Evolutionary conservation across 2,888 invertebrate genomes (phyloP).

Genomic region (Chrysina gloriosa): DNA sequence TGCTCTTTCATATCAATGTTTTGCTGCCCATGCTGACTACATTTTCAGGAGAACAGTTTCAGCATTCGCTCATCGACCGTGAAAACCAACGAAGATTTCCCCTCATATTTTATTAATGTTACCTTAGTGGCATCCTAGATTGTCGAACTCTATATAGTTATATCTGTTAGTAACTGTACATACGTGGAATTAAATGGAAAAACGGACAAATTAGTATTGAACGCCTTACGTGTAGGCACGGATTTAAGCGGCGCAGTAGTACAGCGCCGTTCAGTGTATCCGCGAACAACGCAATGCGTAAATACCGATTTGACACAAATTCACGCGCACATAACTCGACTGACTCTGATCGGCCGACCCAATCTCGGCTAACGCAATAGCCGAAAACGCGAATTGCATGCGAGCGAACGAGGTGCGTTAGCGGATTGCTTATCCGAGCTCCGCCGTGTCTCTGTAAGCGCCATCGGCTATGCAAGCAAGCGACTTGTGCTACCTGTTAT

Average conservation of each 20-base stretch:
- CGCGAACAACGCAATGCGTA: constrained; percentile 31
- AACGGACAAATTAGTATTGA: not conserved
- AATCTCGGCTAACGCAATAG: not conserved
- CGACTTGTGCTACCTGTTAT: constrained; percentile 29
- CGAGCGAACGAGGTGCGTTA: not conserved
- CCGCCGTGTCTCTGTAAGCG: not conserved
- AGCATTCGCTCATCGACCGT: too few relatives aligned
- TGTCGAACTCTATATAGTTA: too few relatives aligned
- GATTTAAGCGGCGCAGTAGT: constrained; percentile 55
- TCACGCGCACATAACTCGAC: constrained; percentile 8
- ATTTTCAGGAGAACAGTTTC: too few relatives aligned
- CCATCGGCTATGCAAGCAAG: constrained; percentile 21
- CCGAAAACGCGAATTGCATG: constrained; percentile 14
- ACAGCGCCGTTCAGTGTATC: constrained; percentile 53
- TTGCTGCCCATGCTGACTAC: too few relatives aligned
- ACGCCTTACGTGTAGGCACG: not conserved
- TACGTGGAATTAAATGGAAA: not conserved
- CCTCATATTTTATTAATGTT: too few relatives aligned
- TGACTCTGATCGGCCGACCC: constrained; percentile 6
- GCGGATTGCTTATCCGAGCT: not conserved
- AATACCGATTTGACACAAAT: constrained; percentile 35
- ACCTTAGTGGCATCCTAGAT: too few relatives aligned
- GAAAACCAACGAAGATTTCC: too few relatives aligned
- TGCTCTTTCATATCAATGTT: too few relatives aligned
- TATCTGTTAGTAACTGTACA: too few relatives aligned